Percentiles rank a stretch among this genome's conserved stretches.
These are phyloP conservation scores for Megathymus violae DNA, from an alignment of 1,140 invertebrate genomes.

Conservation along the genomic window DNA sequence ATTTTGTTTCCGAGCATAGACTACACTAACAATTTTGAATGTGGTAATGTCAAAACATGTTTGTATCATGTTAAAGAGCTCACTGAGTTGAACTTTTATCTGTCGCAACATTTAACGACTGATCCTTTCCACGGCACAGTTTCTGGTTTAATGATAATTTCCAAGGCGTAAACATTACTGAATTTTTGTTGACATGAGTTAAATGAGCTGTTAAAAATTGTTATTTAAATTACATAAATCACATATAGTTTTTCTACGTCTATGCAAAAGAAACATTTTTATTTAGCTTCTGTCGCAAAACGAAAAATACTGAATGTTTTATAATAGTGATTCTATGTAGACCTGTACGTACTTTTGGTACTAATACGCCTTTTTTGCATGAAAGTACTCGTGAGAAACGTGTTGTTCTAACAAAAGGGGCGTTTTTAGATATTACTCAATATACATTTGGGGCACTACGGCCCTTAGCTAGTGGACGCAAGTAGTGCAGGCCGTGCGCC, in stretches of 20 bases:
- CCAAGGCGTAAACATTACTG: too few species aligned
- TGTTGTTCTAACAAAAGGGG: conserved; percentile 25
- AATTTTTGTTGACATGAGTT: not conserved
- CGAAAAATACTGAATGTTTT: conserved; percentile 64
- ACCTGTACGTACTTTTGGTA: conserved; percentile 39
- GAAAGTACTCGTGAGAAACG: conserved; percentile 21
- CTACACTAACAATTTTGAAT: conserved; percentile 1
- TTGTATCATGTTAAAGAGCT: too few species aligned
- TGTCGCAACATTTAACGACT: not conserved
- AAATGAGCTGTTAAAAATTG: too few species aligned
- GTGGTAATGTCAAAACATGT: too few species aligned
- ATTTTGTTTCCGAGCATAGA: conserved; percentile 45
- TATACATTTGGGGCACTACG: conserved; percentile 37
- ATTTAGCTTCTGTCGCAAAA: conserved; percentile 56
- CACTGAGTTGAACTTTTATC: not conserved
- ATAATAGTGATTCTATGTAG: conserved; percentile 54
- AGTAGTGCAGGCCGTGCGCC: conserved; percentile 73
- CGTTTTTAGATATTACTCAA: conserved; percentile 41
- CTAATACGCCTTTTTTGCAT: conserved; percentile 46
- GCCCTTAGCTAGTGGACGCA: conserved; percentile 62
- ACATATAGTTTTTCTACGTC: too few species aligned
- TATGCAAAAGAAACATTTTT: conserved; percentile 50
- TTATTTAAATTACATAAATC: too few species aligned
- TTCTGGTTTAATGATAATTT: too few species aligned
- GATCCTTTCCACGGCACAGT: too few species aligned